These are phyloP conservation scores for Catocala nupta DNA, from an alignment of 2,888 invertebrate genomes.

Conservation along the genomic window DNA sequence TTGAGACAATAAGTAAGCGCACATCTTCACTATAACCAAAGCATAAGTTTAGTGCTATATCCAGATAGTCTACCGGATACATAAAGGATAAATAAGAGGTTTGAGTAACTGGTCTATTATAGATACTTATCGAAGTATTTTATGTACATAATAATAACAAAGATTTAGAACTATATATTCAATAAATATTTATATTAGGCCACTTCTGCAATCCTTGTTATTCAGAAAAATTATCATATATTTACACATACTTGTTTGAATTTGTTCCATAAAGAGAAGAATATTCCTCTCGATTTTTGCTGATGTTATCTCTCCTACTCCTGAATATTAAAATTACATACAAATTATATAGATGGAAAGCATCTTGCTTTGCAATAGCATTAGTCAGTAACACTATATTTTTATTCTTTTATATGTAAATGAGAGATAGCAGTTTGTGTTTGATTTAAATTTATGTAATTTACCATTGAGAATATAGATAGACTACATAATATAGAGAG, in stretches of 20 bases:
- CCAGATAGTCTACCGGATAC: not conserved
- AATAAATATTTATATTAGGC: slow-evolving; percentile 73
- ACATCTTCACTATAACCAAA: not conserved
- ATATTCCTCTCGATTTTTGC: slow-evolving; percentile 80
- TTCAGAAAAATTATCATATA: slow-evolving; percentile 58
- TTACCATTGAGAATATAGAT: too few species aligned
- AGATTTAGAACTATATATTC: slow-evolving; percentile 26
- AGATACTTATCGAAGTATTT: slow-evolving; percentile 61
- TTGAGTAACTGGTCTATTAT: slow-evolving; percentile 46
- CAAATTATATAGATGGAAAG: slow-evolving; percentile 32
- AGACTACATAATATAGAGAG: too few species aligned
- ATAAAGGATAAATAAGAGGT: not conserved
- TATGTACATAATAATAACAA: not conserved
- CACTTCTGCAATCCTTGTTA: slow-evolving; percentile 52
- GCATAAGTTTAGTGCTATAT: not conserved
- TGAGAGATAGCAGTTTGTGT: too few species aligned
- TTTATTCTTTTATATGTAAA: too few species aligned
- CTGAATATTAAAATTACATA: slow-evolving; percentile 73
- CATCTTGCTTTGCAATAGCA: not conserved
- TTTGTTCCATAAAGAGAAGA: slow-evolving; percentile 78
- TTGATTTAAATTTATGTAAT: too few species aligned
- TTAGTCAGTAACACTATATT: not conserved
- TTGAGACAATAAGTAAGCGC: not conserved
- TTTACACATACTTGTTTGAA: slow-evolving; percentile 81
- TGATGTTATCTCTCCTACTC: slow-evolving; percentile 82